A percentile compares a stretch with the other conserved stretches of the same genome.
These are phyloP conservation scores for Tenthredo mesomela DNA, from an alignment of 2,888 invertebrate genomes.

Conservation along the genomic window DNA sequence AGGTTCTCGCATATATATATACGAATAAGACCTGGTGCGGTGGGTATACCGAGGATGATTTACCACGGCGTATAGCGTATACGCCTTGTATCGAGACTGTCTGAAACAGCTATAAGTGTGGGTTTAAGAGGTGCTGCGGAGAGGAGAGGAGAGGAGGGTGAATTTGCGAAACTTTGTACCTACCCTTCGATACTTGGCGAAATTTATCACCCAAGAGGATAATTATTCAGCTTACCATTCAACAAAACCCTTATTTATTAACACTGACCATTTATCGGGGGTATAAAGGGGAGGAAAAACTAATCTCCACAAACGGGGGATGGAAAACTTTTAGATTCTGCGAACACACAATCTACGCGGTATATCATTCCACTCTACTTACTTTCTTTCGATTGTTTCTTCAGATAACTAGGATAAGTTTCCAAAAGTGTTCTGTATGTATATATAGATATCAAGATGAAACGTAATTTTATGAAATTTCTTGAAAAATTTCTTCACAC, in stretches of 20 bases:
- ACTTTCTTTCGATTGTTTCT: too few relatives aligned
- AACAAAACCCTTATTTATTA: not conserved
- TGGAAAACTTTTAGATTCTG: not conserved
- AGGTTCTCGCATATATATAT: not conserved
- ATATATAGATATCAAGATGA: too few relatives aligned
- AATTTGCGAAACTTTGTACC: slow-evolving; percentile 7
- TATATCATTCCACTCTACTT: too few relatives aligned
- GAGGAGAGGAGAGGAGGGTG: not conserved
- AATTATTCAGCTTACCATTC: not conserved
- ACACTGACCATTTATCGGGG: not conserved
- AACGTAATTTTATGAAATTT: too few relatives aligned
- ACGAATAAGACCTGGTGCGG: not conserved
- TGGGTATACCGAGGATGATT: not conserved
- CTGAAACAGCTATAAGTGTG: not conserved
- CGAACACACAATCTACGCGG: too few relatives aligned
- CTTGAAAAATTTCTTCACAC: too few relatives aligned
- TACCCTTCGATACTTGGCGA: not conserved
- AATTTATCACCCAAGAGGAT: not conserved
- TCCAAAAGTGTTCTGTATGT: too few relatives aligned
- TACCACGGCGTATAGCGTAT: not conserved
- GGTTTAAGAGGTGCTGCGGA: not conserved
- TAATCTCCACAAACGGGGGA: not conserved
- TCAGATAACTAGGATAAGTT: too few relatives aligned
- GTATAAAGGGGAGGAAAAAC: not conserved
- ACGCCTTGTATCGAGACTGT: not conserved